phyloP scores from a whole-genome alignment of 2,797 vertebrate genomes.

The Sebastes taczanowskii region DNA sequence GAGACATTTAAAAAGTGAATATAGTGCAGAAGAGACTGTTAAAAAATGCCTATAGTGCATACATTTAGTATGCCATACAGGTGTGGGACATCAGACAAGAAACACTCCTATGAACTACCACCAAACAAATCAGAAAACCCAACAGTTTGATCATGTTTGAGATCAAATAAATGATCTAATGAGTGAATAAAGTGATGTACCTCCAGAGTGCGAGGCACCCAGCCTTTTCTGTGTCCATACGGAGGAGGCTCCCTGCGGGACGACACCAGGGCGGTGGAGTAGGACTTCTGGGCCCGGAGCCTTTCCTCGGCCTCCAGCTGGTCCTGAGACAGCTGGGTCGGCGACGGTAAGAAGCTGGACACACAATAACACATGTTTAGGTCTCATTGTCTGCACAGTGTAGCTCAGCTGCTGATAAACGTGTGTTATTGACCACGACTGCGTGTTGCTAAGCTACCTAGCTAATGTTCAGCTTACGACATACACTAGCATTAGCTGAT shows the following conservation, averaged over 20 bases:
- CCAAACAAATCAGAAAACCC: not conserved
- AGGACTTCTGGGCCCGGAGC: constrained; percentile 88
- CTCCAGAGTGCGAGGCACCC: constrained; percentile 92
- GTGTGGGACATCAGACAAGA: not conserved
- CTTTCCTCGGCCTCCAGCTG: constrained; percentile 96
- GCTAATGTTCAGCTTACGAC: constrained; percentile 20
- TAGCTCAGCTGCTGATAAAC: no score
- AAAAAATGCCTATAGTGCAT: no score
- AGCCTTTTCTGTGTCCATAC: constrained; percentile 92
- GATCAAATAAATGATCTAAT: not conserved
- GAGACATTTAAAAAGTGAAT: no score
- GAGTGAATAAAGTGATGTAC: constrained; percentile 59
- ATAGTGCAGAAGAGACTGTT: no score
- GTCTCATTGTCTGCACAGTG: not conserved
- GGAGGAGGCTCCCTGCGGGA: constrained; percentile 92
- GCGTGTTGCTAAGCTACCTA: constrained; percentile 20
- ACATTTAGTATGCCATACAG: not conserved
- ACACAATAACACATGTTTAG: not conserved
- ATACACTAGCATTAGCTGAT: constrained; percentile 23
- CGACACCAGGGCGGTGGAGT: constrained; percentile 90
- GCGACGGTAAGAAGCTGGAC: constrained; percentile 92
- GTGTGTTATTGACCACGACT: no score
- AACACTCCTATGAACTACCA: not conserved
- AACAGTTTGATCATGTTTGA: not conserved
- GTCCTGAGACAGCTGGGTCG: constrained; percentile 97